Conservation (phyloP, 2,113 vertebrate species). For the Ptilonorhynchus violaceus region DNA sequence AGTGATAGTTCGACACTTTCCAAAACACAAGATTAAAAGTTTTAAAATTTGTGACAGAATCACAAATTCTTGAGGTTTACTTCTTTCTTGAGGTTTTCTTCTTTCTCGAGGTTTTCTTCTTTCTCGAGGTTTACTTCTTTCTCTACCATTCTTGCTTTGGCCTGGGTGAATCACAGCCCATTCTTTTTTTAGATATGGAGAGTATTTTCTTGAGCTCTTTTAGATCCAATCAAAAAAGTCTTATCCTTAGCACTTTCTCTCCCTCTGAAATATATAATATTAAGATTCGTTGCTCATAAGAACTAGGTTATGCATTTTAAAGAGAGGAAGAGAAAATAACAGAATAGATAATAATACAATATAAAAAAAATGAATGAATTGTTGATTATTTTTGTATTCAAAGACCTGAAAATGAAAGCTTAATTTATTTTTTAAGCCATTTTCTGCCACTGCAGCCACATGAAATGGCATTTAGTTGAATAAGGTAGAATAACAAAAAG, state of each 20-base stretch:
- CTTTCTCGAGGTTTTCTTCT: not conserved
- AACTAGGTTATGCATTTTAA: not conserved
- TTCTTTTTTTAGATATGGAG: not conserved
- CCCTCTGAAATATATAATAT: not conserved
- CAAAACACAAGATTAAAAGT: not conserved
- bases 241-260: not conserved
- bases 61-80: not conserved
- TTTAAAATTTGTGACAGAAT: not conserved
- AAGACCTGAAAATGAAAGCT: not conserved
- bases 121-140: not conserved
- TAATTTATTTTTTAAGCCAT: not conserved
- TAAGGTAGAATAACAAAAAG: not conserved
- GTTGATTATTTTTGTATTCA: not conserved
- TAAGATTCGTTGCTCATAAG: not conserved
- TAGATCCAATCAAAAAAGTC: not conserved
- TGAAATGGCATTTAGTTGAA: not conserved
- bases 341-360: not conserved
- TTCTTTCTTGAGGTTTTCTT: not conserved
- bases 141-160: not conserved
- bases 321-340: not conserved
- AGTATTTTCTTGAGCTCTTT: not conserved
- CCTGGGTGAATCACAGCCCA: not conserved
- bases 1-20: not conserved
- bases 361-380: not conserved
- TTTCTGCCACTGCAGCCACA: not conserved